A percentile compares a stretch with the other conserved stretches of the same genome.
These are phyloP conservation scores for Enhydra lutris DNA, from an alignment of 2,113 vertebrate genomes.

Conservation along the genomic window DNA sequence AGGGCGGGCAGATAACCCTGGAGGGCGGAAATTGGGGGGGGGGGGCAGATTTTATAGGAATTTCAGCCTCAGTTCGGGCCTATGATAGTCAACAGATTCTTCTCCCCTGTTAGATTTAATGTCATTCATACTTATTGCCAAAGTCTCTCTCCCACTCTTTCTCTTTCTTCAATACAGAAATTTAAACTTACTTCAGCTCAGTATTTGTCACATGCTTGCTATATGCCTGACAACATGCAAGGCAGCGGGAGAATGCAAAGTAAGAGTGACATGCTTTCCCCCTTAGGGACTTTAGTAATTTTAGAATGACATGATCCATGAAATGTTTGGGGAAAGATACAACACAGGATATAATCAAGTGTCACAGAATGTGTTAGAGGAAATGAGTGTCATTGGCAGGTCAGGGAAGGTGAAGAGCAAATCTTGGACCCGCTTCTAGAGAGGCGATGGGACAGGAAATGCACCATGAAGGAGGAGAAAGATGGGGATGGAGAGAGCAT, in stretches of 20 bases:
- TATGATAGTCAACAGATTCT: background rate
- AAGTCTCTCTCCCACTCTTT: background rate
- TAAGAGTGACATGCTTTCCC: background rate
- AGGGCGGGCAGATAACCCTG: background rate
- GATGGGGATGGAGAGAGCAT: background rate
- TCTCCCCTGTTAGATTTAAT: no score
- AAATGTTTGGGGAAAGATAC: conserved; percentile 7
- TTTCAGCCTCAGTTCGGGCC: background rate
- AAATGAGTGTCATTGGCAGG: background rate
- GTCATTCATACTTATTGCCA: background rate
- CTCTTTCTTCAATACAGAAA: background rate
- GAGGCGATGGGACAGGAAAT: background rate
- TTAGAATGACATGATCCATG: conserved; percentile 47
- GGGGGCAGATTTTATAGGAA: background rate
- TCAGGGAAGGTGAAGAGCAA: background rate
- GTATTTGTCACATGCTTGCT: background rate
- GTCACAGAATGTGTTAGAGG: background rate
- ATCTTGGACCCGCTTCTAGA: background rate
- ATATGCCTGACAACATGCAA: background rate
- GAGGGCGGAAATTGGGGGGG: background rate
- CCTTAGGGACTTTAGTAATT: conserved; percentile 1
- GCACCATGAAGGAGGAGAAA: background rate
- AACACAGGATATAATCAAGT: conserved; percentile 42
- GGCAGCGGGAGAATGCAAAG: background rate
- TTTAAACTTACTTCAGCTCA: background rate